Conservation (phyloP, 1,140 invertebrate species). For the Brachystomella parvula region DNA sequence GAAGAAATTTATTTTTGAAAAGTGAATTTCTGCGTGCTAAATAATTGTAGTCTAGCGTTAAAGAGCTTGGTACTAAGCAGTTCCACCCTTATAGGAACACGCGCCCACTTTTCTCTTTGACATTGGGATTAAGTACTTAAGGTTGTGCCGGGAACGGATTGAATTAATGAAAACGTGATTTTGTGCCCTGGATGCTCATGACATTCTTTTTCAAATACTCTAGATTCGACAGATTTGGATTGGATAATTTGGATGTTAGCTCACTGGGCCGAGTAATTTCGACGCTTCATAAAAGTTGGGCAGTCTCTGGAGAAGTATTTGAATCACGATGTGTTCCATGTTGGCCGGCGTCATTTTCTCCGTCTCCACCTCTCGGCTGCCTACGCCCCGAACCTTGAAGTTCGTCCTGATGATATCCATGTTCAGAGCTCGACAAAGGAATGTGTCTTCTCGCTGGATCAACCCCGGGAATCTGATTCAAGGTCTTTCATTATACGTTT, state of each 20-base stretch:
- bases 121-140: too few species aligned
- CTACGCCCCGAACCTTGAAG: constrained; percentile 23
- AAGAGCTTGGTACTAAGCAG: too few species aligned
- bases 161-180: too few species aligned
- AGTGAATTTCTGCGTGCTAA: too few species aligned
- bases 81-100: too few species aligned
- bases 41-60: too few species aligned
- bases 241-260: constrained; percentile 29
- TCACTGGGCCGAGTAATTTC: constrained; percentile 32
- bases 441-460: constrained; percentile 33
- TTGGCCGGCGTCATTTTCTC: constrained; percentile 34
- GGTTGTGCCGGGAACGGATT: too few species aligned
- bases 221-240: constrained; percentile 30
- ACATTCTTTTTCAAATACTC: constrained; percentile 9
- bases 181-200: too few species aligned
- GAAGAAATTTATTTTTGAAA: too few species aligned
- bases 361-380: constrained; percentile 29
- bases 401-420: constrained; percentile 30
- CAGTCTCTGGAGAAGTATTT: constrained; percentile 34
- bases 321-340: constrained; percentile 35
- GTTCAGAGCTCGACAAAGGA: constrained; percentile 34
- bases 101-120: too few species aligned
- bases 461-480: constrained; percentile 30
- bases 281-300: constrained; percentile 32
- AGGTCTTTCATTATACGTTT: constrained; percentile 34